phyloP scores from a whole-genome alignment of 2,113 vertebrate species.

The Gracilinanus agilis region DNA sequence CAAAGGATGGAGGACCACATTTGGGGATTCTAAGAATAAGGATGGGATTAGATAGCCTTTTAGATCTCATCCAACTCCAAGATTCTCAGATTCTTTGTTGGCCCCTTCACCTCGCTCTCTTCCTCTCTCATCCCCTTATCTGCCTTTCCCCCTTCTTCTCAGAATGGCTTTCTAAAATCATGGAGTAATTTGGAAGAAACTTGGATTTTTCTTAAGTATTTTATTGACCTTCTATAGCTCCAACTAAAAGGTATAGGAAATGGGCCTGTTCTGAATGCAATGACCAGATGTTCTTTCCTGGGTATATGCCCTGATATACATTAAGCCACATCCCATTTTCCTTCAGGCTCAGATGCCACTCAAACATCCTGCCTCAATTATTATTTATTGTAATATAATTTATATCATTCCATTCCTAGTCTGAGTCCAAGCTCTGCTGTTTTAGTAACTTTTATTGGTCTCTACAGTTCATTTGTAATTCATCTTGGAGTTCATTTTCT shows the following conservation, averaged over 20 bases:
- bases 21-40: not conserved
- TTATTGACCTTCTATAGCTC: not conserved
- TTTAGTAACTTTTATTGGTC: not conserved
- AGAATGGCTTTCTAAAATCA: not conserved
- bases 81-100: not conserved
- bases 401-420: not conserved
- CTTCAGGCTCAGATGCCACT: not conserved
- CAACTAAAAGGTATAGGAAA: not conserved
- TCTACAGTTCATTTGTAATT: not conserved
- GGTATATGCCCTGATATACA: not conserved
- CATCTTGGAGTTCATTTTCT: not conserved
- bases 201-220: not conserved
- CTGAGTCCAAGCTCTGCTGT: not conserved
- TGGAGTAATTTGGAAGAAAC: not conserved
- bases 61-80: not conserved
- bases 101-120: not conserved
- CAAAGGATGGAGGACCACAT: not conserved
- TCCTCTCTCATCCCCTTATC: no score
- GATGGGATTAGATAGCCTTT: not conserved
- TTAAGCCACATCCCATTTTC: not conserved
- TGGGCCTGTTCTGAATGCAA: not conserved
- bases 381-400: not conserved
- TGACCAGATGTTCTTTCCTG: not conserved
- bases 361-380: not conserved
- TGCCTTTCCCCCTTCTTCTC: fast-evolving